Conservation (phyloP, 2,113 vertebrate species). For the Chaenogobius annularis region DNA sequence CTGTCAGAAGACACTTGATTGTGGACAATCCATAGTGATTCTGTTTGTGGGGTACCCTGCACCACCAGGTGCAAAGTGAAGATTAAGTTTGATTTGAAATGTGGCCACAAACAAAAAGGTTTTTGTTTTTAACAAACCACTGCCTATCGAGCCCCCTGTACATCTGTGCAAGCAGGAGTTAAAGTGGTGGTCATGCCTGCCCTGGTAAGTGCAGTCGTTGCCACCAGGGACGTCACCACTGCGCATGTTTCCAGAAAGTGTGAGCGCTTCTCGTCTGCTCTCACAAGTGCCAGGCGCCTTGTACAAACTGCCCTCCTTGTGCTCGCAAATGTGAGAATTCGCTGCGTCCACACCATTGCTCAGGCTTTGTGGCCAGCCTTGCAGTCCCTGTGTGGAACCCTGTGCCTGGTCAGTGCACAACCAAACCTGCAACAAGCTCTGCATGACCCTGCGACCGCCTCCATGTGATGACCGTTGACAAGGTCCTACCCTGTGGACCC, state of each 20-base stretch:
- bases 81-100: constrained; percentile 74
- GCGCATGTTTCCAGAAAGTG: constrained; percentile 76
- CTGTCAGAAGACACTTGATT: constrained; percentile 78
- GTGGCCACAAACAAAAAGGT: constrained; percentile 81
- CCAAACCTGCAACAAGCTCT: constrained; percentile 84
- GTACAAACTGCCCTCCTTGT: constrained; percentile 86
- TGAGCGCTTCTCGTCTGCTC: constrained; percentile 84
- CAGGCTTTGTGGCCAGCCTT: constrained; percentile 83
- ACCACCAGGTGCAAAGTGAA: constrained; percentile 62
- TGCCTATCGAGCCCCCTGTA: constrained; percentile 54
- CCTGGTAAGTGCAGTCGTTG: constrained; percentile 83
- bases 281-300: constrained; percentile 85
- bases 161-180: constrained; percentile 70
- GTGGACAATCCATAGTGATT: constrained; percentile 82
- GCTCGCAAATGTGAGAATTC: constrained; percentile 80
- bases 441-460: constrained; percentile 86
- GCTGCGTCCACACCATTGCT: constrained; percentile 86
- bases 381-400: constrained; percentile 84
- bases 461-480: constrained; percentile 81
- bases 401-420: constrained; percentile 86
- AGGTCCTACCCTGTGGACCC: constrained; percentile 80
- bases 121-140: constrained; percentile 66
- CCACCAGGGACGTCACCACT: constrained; percentile 84
- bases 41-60: constrained; percentile 80
- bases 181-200: constrained; percentile 86